phyloP scores from a whole-genome alignment of 1,140 invertebrate species.

The Drosophila orosa region DNA sequence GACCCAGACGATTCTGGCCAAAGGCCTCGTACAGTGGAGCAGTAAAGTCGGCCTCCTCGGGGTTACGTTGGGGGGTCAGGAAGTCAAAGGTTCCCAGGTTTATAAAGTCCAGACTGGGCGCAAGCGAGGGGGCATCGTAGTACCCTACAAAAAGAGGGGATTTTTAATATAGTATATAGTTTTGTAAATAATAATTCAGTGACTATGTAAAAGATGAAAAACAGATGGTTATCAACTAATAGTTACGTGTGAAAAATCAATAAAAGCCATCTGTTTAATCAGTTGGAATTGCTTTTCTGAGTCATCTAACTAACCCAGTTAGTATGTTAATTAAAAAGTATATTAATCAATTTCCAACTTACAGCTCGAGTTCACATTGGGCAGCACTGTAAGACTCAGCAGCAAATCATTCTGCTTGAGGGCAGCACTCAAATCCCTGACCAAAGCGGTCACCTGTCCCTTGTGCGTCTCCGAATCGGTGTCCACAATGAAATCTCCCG shows the following conservation, averaged over 20 bases:
- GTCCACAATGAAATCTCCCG: conserved; percentile 88
- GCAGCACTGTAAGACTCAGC: conserved; percentile 89
- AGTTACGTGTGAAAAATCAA: not conserved
- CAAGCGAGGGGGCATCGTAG: conserved; percentile 90
- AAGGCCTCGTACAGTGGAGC: conserved; percentile 89
- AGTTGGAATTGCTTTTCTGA: not conserved
- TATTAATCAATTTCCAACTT: conserved; percentile 64
- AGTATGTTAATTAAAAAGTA: not conserved
- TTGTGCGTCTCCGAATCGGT: conserved; percentile 90
- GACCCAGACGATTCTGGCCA: conserved; percentile 86
- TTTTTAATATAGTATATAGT: not conserved
- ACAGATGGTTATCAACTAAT: too few species aligned
- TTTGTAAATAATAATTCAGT: too few species aligned
- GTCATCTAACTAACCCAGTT: not conserved
- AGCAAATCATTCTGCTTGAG: conserved; percentile 87
- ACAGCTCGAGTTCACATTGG: conserved; percentile 91
- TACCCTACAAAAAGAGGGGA: conserved; percentile 88
- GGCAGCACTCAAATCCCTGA: conserved; percentile 89
- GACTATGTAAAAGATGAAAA: not conserved
- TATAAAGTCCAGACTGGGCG: conserved; percentile 91
- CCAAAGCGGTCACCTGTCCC: conserved; percentile 89
- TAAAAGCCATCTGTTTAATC: not conserved
- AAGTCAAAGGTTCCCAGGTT: conserved; percentile 93
- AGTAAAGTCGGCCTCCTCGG: conserved; percentile 90
- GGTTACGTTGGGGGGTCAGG: conserved; percentile 89